phyloP scores from a whole-genome alignment of 2,113 vertebrate genomes.

The human region GRCh38 chr15:97731001-97731500 shows the following conservation, averaged over 20 bases:
- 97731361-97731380: not conserved
- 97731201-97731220: conserved; percentile 45
- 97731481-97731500: not conserved
- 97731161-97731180: conserved; percentile 43
- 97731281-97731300: conserved; percentile 46
- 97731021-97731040: conserved; percentile 55
- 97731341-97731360: not conserved
- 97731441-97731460: not conserved
- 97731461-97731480: not conserved
- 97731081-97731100: conserved; percentile 50
- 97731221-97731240: conserved; percentile 42
- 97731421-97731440: not conserved
- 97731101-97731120: conserved; percentile 26
- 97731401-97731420: not conserved
- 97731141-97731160: conserved; percentile 55
- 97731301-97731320: conserved; percentile 61
- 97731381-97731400: not conserved
- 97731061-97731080: conserved; percentile 39
- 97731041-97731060: conserved; percentile 54
- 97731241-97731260: conserved; percentile 55
- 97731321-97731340: conserved; percentile 28
- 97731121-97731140: conserved; percentile 37
- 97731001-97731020: conserved; percentile 62
- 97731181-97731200: conserved; percentile 66
- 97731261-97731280: conserved; percentile 49